Base-by-base conservation (phyloP, 2,888 invertebrate genomes). In the Nebria brevicollis region DNA sequence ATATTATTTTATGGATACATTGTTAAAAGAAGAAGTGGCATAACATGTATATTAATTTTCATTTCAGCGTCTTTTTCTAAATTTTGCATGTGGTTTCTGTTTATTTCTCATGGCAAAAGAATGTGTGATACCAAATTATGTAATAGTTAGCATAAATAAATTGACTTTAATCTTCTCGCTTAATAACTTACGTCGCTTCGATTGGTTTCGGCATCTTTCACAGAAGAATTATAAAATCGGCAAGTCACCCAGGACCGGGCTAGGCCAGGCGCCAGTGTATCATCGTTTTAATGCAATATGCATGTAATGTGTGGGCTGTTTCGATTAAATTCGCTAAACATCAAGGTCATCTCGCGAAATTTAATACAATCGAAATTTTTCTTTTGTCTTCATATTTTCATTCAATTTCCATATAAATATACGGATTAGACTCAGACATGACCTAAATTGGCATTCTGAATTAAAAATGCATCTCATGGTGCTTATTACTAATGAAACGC, bases 251-350 rank as follows among this genome's bases (percentile, higher is more conserved):
- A 77, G 77, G 77, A 34, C 72, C 72, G 72, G 77, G 77, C 25
- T 54, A 72, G 78, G 78, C 78, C 70, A 68, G 70, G 77, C 54
- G 77, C 72, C 78, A 64, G 42, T 65, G 66, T 68, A 66, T 25
- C 34, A 34, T 34, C 73, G 66, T 54, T 66, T 79, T 75, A 68
- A 79, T 74, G 74, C 74, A 79, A 79, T 66, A 66, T 20, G 25
- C 72, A 65, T 79, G 74, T 79, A 65, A 43, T 20, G 79, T 34
- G 79, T 79, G 74, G 79, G 79, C 74, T 66, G 66, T 6, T 43
- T 66, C 73, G 78, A 79, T 79, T 79, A 75, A 73, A 64, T 66
- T 79, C 7, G 68, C 79, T 65, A 54, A 74, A 68, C 73, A 41
- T 15, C 41, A 73, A 73, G 73, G 73, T 42, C 73, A 73, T 54